Conservation (phyloP, 2,888 invertebrate species). For the Thymelicus sylvestris region DNA sequence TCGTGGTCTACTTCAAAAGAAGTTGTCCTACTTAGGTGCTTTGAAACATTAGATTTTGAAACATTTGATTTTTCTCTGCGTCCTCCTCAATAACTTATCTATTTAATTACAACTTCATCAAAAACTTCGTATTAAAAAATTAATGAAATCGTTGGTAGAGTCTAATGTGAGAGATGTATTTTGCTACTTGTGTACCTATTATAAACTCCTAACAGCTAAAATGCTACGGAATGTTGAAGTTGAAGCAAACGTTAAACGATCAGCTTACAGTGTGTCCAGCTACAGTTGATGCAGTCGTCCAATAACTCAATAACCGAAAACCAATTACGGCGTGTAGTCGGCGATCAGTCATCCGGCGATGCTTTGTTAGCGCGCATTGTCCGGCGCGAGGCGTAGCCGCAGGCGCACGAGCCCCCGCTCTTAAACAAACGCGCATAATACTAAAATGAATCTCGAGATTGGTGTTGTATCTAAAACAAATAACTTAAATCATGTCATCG, state of each 20-base stretch:
- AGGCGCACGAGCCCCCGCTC: conserved; percentile 56
- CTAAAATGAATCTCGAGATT: conserved; percentile 66
- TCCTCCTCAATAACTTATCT: too few species aligned
- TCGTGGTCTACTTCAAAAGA: too few species aligned
- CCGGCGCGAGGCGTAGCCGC: conserved; percentile 53
- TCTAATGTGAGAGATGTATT: not conserved
- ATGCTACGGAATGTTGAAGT: too few species aligned
- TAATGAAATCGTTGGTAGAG: not conserved
- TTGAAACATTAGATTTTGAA: too few species aligned
- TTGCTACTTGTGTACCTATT: not conserved
- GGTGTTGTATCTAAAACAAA: conserved; percentile 58
- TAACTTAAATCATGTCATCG: conserved; percentile 57
- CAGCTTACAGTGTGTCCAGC: not conserved
- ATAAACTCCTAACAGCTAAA: too few species aligned
- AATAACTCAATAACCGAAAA: conserved; percentile 50
- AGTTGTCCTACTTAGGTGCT: too few species aligned
- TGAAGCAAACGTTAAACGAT: too few species aligned
- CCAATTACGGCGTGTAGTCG: conserved; percentile 48
- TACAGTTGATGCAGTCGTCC: conserved; percentile 20
- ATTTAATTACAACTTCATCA: too few species aligned
- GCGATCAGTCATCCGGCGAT: conserved; percentile 50
- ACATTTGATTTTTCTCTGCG: too few species aligned
- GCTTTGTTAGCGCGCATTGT: conserved; percentile 44
- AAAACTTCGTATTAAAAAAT: too few species aligned
- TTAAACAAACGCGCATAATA: conserved; percentile 68